A percentile compares a stretch with the other conserved stretches of the same genome.
phyloP scores from a whole-genome alignment of 2,888 invertebrate species.

The Acholoe squamosa region DNA sequence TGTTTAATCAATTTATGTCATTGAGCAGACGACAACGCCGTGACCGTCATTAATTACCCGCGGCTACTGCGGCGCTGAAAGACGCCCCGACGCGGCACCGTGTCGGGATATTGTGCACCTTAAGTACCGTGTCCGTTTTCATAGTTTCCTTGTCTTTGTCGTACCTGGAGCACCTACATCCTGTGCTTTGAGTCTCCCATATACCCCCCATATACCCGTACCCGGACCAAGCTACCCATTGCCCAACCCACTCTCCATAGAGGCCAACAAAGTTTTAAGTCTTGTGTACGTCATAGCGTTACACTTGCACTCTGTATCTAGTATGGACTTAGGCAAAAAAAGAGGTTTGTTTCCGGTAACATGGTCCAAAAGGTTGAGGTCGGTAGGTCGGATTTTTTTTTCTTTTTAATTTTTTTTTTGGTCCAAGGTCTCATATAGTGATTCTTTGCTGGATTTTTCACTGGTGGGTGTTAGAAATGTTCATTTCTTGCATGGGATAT shows the following conservation, averaged over 20 bases:
- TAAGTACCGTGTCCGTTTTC: constrained; percentile 23
- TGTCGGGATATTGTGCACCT: not conserved
- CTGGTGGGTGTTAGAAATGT: too few species aligned
- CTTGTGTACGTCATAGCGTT: too few species aligned
- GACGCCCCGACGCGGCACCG: not conserved
- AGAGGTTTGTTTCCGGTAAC: too few species aligned
- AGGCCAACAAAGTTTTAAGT: too few species aligned
- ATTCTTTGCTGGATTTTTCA: too few species aligned
- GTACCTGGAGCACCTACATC: not conserved
- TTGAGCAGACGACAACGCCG: constrained; percentile 5
- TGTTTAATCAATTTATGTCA: constrained; percentile 36
- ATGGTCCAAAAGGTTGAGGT: too few species aligned
- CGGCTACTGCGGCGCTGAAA: constrained; percentile 12
- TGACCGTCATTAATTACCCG: constrained; percentile 5
- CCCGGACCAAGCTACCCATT: not conserved
- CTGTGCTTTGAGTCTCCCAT: not conserved
- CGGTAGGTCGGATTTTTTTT: too few species aligned
- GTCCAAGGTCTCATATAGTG: too few species aligned
- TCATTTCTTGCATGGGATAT: too few species aligned
- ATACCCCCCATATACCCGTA: not conserved
- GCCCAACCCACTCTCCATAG: not conserved
- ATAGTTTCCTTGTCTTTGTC: constrained; percentile 31
- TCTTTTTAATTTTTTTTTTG: too few species aligned
- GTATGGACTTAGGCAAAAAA: not conserved
- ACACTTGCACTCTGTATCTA: not conserved